These are phyloP conservation scores for Limnephilus auricula DNA, from an alignment of 2,888 invertebrate genomes.

Conservation along the genomic window DNA sequence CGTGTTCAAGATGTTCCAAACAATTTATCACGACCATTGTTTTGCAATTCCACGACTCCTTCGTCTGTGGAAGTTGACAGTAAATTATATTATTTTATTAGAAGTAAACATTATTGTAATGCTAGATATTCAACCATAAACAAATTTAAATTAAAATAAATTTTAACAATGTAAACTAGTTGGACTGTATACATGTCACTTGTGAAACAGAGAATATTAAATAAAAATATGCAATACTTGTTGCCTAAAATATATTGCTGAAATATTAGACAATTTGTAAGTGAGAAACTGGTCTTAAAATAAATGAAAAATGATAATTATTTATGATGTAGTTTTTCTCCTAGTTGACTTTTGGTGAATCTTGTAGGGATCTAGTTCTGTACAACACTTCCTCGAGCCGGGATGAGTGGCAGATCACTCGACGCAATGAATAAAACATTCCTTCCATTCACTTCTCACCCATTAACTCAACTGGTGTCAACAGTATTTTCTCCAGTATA, in stretches of 20 bases:
- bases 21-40: no score
- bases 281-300: conserved; percentile 38
- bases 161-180: background rate
- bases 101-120: background rate
- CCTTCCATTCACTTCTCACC: background rate
- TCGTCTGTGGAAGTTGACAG: background rate
- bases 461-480: no score
- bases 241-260: conserved; percentile 42
- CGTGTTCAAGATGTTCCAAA: no score
- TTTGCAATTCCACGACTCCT: no score
- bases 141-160: background rate
- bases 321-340: background rate
- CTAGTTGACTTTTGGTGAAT: background rate
- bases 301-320: conserved; percentile 16
- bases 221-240: conserved; percentile 24
- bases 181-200: background rate
- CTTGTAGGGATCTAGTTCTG: background rate
- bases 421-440: background rate
- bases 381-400: background rate
- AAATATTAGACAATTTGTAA: conserved; percentile 41
- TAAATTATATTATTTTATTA: background rate
- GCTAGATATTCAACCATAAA: background rate
- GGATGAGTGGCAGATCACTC: background rate
- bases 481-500: no score
- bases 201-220: conserved; percentile 1